Evolutionary conservation across 1,140 invertebrate species (phyloP).

Genomic region (Heliconius hermathena): DNA sequence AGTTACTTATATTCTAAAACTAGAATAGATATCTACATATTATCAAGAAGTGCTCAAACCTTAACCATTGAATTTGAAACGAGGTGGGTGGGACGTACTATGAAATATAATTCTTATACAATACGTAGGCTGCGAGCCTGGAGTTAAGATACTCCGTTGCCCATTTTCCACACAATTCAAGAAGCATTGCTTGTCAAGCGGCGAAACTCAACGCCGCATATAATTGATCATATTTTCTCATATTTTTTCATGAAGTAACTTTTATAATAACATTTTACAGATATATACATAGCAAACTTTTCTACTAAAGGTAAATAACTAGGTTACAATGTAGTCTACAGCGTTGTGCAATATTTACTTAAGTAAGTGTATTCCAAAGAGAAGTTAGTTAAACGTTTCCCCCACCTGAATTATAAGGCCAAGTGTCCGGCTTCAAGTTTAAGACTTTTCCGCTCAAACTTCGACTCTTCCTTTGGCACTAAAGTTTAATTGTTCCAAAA

Average conservation of each 20-base stretch:
- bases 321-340: constrained; percentile 10
- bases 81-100: neutral
- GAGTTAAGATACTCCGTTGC: no score
- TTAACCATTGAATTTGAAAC: neutral
- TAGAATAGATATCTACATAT: no score
- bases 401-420: constrained; percentile 45
- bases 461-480: constrained; percentile 55
- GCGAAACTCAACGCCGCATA: no score
- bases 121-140: neutral
- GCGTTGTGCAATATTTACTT: constrained; percentile 4
- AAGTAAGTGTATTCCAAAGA: constrained; percentile 12
- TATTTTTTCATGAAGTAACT: neutral
- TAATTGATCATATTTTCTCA: neutral
- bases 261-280: neutral
- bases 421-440: constrained; percentile 53
- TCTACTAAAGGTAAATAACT: constrained; percentile 3
- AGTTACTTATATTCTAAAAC: no score
- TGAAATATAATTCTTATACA: neutral
- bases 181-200: no score
- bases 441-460: constrained; percentile 53
- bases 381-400: constrained; percentile 26
- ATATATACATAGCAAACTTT: constrained; percentile 4
- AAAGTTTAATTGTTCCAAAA: constrained; percentile 59
- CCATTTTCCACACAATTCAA: no score
- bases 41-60: neutral